Evolutionary conservation across 2,797 vertebrate genomes (phyloP).

Genomic region (Ptychadena robeensis): DNA sequence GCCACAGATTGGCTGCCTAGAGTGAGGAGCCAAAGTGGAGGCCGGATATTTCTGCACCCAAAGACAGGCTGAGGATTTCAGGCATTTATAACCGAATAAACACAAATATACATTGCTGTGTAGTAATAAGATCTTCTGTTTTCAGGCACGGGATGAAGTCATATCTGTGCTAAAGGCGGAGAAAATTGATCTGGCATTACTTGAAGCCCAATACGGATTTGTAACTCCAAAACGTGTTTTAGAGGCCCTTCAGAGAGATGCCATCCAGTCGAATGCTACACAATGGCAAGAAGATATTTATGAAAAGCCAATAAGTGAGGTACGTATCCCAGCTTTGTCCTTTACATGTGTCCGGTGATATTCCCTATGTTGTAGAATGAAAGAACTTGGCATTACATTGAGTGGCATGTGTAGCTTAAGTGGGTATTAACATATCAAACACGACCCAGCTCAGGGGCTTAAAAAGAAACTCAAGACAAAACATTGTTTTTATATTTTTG

Average conservation of each 20-base stretch:
- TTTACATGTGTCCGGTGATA: background rate
- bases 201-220: conserved; percentile 95
- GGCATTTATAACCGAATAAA: too few relatives aligned
- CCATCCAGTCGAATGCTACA: conserved; percentile 83
- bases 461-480: too few relatives aligned
- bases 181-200: conserved; percentile 91
- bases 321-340: conserved; percentile 65
- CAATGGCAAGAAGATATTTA: conserved; percentile 92
- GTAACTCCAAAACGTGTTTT: conserved; percentile 92
- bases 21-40: too few relatives aligned
- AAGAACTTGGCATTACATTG: background rate
- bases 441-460: background rate
- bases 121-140: background rate
- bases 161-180: conserved; percentile 94
- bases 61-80: too few relatives aligned
- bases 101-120: background rate
- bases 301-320: conserved; percentile 94
- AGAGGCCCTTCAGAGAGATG: conserved; percentile 92
- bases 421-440: background rate
- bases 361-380: background rate
- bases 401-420: background rate
- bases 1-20: too few relatives aligned
- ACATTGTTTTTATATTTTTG: too few relatives aligned
- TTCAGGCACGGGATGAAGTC: conserved; percentile 94
- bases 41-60: too few relatives aligned